These are phyloP conservation scores for Chromoteleia sp. DNA, from an alignment of 2,888 invertebrate genomes.

Conservation along the genomic window DNA sequence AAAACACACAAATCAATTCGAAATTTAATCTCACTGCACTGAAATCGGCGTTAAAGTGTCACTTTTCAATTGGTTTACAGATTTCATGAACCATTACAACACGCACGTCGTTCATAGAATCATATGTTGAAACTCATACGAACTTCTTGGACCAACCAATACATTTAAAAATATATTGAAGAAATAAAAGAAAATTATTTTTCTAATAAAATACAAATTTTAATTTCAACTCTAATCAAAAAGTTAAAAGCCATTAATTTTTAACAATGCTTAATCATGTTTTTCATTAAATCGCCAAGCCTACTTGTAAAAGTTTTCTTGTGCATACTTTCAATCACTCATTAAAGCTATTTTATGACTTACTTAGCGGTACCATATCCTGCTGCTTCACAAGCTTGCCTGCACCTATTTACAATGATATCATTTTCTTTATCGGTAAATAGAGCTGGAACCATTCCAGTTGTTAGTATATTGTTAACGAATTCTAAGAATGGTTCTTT, in stretches of 20 bases:
- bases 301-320: constrained; percentile 10
- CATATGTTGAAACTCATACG: no score
- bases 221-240: constrained; percentile 12
- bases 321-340: constrained; percentile 10
- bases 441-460: constrained; percentile 94
- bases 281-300: constrained; percentile 29
- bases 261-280: constrained; percentile 34
- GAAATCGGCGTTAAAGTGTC: no score
- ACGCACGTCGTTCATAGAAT: no score
- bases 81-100: no score
- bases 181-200: no score
- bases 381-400: constrained; percentile 89
- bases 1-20: no score
- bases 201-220: not conserved
- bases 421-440: constrained; percentile 96
- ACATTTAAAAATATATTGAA: no score
- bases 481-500: constrained; percentile 95
- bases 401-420: constrained; percentile 89
- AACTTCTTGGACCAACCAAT: no score
- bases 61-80: no score
- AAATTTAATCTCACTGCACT: no score
- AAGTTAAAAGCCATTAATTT: constrained; percentile 37
- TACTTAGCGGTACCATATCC: constrained; percentile 91
- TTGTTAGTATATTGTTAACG: constrained; percentile 96
- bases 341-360: constrained; percentile 51